Evolutionary conservation across 1,140 invertebrate species (phyloP), one percentile per base, ranked within the genome.

Genomic region (Cotesia glomerata): DNA sequence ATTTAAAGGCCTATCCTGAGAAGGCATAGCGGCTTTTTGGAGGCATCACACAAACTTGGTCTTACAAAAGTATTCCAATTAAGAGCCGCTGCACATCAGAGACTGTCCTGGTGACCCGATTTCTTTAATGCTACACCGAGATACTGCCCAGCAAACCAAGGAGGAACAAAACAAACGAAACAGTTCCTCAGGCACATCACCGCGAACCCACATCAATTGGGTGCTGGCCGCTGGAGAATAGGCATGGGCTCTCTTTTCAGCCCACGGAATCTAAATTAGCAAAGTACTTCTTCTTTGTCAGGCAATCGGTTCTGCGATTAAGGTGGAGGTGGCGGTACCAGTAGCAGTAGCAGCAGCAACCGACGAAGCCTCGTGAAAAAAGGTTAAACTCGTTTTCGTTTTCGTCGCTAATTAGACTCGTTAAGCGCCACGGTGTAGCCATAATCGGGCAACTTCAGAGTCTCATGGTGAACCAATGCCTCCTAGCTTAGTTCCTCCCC

Each of bases 401-500:
- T 88, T 88, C 84, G 85, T 87, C 83, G 85, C 86, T 87, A 88
- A 88, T 88, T 88, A 88, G 85, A 85, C 84, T 87, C 85, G 83
- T 86, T 86, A 86, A 85, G 84, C 82, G 83, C 81, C 80, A 78
- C 82, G 77, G 81, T 80, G 76, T 83, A 81, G 81, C 83, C 85
- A 84, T 84, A 84, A 85, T 82, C 79, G 80, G 83, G 79, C 81
- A 79, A 78, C 79, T 82, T 78, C 77, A 76, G 75, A 74, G 70
- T 67, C 62, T 18, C 18, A 36, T 45, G 39, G 62, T 71, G 58
- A 76, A 78, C 78, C 75, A 79, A 80, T 80, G 77, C 77, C 76
- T 76, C 76, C 69, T 71, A 77, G 82, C 84, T 45, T 86, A 86
- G 84, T 85, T 81, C 79, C 78, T 82, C 78, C 78, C 75, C 79